Conservation (phyloP, 2,797 vertebrate species). For the Liasis olivaceus region DNA sequence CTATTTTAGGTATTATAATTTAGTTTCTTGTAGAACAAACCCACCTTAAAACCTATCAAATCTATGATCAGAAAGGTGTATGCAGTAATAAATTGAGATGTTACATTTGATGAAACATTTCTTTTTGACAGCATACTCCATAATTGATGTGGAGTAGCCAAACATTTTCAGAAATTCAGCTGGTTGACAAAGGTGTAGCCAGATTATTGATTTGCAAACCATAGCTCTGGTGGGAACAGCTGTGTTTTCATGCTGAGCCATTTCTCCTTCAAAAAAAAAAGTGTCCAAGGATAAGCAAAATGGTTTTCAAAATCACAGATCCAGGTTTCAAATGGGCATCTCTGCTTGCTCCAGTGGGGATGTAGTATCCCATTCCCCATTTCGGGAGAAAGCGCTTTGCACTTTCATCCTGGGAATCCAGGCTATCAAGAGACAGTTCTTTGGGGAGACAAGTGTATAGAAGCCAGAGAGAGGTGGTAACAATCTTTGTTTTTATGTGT, state of each 20-base stretch:
- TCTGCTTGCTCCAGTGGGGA: background rate
- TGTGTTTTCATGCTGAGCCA: background rate
- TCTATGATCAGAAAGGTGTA: background rate
- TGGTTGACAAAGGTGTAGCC: background rate
- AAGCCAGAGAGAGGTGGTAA: background rate
- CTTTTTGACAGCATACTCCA: background rate
- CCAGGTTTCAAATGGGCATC: background rate
- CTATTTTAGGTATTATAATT: too few relatives aligned
- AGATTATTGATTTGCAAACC: background rate
- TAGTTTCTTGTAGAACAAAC: background rate
- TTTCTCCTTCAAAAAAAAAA: background rate
- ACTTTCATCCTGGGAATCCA: background rate
- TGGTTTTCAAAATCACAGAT: background rate
- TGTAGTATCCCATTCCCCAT: background rate
- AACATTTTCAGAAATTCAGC: background rate
- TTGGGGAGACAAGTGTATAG: background rate
- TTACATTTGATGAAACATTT: background rate
- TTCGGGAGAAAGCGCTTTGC: background rate
- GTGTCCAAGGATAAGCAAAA: background rate
- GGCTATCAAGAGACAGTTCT: background rate
- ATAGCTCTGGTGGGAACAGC: background rate
- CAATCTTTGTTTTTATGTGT: background rate
- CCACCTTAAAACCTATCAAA: background rate
- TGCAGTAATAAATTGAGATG: background rate
- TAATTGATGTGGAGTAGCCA: background rate